phyloP scores from a whole-genome alignment of 2,888 invertebrate genomes.

The Himalopsyche japonica region DNA sequence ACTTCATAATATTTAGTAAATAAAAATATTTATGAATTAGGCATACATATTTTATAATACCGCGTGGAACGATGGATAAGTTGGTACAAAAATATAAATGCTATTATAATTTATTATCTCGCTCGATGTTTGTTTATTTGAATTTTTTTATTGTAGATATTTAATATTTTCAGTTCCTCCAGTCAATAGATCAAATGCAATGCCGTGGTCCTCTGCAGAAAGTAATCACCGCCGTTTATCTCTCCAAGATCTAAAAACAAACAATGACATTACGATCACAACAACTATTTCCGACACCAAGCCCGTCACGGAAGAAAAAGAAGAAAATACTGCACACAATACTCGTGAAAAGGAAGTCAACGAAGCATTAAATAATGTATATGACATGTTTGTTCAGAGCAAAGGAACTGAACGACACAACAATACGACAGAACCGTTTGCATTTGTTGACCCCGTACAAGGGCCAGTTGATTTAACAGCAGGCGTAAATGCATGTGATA shows the following conservation, averaged over 20 bases:
- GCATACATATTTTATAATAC: too few species aligned
- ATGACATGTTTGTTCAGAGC: not conserved
- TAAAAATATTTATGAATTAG: too few species aligned
- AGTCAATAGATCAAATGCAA: not conserved
- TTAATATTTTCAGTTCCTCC: not conserved
- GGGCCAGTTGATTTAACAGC: not conserved
- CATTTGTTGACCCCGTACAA: not conserved
- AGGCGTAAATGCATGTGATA: slow-evolving; percentile 41
- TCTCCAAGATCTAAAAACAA: not conserved
- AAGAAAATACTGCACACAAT: not conserved
- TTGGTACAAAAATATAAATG: too few species aligned
- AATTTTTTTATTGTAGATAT: too few species aligned
- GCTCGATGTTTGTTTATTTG: too few species aligned
- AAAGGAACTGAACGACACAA: not conserved
- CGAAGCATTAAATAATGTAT: not conserved
- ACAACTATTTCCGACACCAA: not conserved
- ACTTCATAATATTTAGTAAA: too few species aligned
- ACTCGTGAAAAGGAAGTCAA: not conserved
- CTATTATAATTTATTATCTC: too few species aligned
- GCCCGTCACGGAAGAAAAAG: not conserved
- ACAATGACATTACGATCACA: not conserved
- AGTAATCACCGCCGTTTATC: not conserved
- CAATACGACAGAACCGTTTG: not conserved
- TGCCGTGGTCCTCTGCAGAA: not conserved
- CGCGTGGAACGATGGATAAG: too few species aligned